Base-by-base conservation (phyloP, 2,888 invertebrate genomes). In the Sinotaia quadrata region DNA sequence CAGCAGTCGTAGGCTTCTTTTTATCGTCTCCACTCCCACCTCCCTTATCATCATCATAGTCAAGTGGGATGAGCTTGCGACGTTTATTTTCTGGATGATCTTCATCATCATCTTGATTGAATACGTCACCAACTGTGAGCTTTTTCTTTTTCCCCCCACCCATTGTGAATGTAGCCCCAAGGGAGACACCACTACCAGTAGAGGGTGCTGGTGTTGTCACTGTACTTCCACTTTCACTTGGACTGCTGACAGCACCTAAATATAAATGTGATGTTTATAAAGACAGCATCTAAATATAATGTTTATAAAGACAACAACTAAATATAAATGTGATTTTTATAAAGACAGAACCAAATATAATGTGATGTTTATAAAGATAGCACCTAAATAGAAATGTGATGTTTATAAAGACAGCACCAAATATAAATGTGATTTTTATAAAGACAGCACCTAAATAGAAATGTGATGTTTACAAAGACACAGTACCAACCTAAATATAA, bases 101-200 rank as follows among this genome's bases (percentile, higher is more conserved):
- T 58, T 85, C 85, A 62, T 89, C 89, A 73, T 95, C 95, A 78
- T 95, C 95, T 70, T 93, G 93, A 88, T 94, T 95, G 85, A 95
- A 95, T 4, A 95, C 94, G 83, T 94, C 94, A 76, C 93, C 92
- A 0, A 95, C 92, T 76, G 94, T 94, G 72, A 94, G 90, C 86
- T 93, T 94, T 88, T 93, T 94, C 82, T 93, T 83, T 74, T 86
- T 87, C n/a, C 37, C 59, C 29, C 21, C 31, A 21, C 33, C 54
- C 52, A 29, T 37, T 31, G 33, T 54, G 4, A 36, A 29, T 8
- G 29, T 18, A 8, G 47, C 18, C 24, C 47, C 47, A 2, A 47
- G 27, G 58, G 54, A 21, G 31, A 29, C 31, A 47, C 67, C n/a
- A 51, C 44, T 34, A 65, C 47, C 34, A 29, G 68, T 60, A 29